Evolutionary conservation across 2,113 vertebrate genomes (phyloP).

Genomic region (Noctilio leporinus): DNA sequence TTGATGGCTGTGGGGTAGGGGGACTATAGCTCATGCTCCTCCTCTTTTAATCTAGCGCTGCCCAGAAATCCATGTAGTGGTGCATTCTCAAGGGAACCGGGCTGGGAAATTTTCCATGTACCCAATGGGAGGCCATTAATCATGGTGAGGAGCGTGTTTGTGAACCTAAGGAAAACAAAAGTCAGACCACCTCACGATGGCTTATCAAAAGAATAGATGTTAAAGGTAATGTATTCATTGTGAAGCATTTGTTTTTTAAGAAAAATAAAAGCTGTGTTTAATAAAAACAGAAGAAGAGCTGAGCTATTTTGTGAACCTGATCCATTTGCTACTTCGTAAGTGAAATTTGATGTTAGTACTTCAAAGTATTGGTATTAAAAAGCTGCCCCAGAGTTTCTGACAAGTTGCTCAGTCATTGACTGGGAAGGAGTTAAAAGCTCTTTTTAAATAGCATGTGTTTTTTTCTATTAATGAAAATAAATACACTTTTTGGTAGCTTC

Average conservation of each 20-base stretch:
- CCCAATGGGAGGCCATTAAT: slow-evolving; percentile 87
- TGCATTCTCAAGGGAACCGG: slow-evolving; percentile 85
- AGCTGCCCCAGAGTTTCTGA: background rate
- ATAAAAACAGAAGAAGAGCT: background rate
- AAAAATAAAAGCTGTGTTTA: background rate
- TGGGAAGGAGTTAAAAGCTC: background rate
- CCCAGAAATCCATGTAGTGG: slow-evolving; percentile 81
- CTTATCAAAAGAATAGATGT: slow-evolving; percentile 77
- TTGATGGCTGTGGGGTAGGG: slow-evolving; percentile 83
- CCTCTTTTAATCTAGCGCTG: slow-evolving; percentile 88
- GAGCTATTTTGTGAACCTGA: background rate
- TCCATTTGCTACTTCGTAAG: background rate
- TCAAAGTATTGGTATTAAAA: slow-evolving; percentile 30
- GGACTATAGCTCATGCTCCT: slow-evolving; percentile 81
- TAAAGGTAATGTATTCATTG: slow-evolving; percentile 81
- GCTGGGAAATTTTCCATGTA: slow-evolving; percentile 83
- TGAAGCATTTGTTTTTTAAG: slow-evolving; percentile 32
- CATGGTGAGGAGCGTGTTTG: slow-evolving; percentile 81
- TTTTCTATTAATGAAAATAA: background rate
- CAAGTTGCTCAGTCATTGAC: background rate
- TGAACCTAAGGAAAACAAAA: slow-evolving; percentile 84
- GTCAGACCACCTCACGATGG: slow-evolving; percentile 81
- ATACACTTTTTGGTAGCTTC: background rate
- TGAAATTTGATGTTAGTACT: slow-evolving; percentile 20
- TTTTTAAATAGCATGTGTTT: background rate